Evolutionary conservation across 2,888 invertebrate species (phyloP), one percentile per base, ranked within the genome.

Genomic region (Watsonalla binaria): DNA sequence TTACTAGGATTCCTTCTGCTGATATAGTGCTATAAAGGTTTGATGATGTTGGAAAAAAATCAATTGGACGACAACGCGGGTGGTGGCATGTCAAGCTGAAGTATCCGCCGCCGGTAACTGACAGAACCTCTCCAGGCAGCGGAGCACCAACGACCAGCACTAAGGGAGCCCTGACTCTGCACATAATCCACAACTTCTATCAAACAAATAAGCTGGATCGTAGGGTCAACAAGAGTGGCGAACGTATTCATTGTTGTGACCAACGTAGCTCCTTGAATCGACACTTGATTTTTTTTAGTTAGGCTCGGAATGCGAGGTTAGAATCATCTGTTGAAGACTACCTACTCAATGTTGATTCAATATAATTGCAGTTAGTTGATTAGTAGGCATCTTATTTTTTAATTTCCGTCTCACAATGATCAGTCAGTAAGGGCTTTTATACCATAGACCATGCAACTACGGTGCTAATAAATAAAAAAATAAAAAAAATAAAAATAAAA

Each of bases 271-370:
- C 73, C 84, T 85, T 82, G 75, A 84, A 82, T 74, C 67, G 77
- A 66, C 80, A 80, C 82, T 86, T 80, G 69, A 77, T 68, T 81
- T 84, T 84, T 84, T 86, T 75, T 70, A 71, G 37, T 75, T 72
- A 68, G 64, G 76, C 61, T 73, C 65, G 85, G 83, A 82, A 86
- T 86, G 82, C 77, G 72, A 76, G 70, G 74, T 69, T 69, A 70
- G 70, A 79, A 77, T 78, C 75, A 68, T 66, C 59, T 51, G 58
- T 79, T 61, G 63, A 81, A 78, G 70, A 70, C 71, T 72, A 68
- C 60, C 75, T 72, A 68, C 72, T 74, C 65, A 63, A 63, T 61
- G 55, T 56, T 60, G 65, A 58, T 66, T 59, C 62, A 62, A 54
- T 51, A 61, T 65, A 61, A 64, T 64, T 63, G 54, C 59, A 53